phyloP scores from a whole-genome alignment of 2,113 vertebrate genomes.

The Chaenocephalus aceratus region DNA sequence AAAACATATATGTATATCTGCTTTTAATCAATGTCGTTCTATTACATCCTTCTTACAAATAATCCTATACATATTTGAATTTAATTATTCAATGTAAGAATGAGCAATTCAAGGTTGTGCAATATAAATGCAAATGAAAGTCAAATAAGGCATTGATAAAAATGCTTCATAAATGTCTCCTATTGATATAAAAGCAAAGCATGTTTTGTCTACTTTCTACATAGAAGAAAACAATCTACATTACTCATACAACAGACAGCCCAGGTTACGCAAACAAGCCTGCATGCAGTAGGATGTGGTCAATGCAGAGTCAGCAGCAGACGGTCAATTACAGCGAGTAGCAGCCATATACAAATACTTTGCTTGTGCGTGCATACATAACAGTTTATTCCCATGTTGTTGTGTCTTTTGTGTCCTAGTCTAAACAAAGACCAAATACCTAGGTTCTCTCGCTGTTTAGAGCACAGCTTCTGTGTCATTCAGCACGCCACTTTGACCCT shows the following conservation, averaged over 20 bases:
- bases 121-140: background rate
- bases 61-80: background rate
- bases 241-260: slow-evolving; percentile 50
- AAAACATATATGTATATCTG: background rate
- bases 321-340: slow-evolving; percentile 65
- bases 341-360: slow-evolving; percentile 71
- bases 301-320: slow-evolving; percentile 52
- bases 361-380: slow-evolving; percentile 66
- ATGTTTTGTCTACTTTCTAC: slow-evolving; percentile 65
- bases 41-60: background rate
- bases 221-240: slow-evolving; percentile 34
- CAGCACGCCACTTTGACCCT: slow-evolving; percentile 55
- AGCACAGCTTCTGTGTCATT: slow-evolving; percentile 59
- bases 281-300: slow-evolving; percentile 66
- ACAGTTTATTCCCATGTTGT: slow-evolving; percentile 71
- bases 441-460: slow-evolving; percentile 58
- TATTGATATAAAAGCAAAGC: slow-evolving; percentile 29
- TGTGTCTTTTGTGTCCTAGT: slow-evolving; percentile 78
- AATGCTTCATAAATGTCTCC: slow-evolving; percentile 8
- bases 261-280: slow-evolving; percentile 46
- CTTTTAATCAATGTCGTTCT: background rate
- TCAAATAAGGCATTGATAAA: background rate
- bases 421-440: slow-evolving; percentile 76
- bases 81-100: background rate
- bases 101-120: background rate